These are phyloP conservation scores for Myoxocephalus aenaeus DNA, from an alignment of 2,797 vertebrate species.

Conservation along the genomic window DNA sequence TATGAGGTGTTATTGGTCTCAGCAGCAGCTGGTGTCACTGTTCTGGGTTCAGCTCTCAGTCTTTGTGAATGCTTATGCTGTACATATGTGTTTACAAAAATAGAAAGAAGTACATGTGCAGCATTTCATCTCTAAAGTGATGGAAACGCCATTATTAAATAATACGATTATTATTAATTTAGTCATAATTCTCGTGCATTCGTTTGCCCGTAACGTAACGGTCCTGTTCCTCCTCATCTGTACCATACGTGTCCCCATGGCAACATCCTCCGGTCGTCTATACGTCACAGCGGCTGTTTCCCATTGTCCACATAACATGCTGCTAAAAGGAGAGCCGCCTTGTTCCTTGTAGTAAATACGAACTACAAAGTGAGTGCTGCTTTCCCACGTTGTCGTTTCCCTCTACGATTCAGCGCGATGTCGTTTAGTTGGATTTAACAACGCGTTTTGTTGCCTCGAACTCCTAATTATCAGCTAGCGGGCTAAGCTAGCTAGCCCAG, in stretches of 20 bases:
- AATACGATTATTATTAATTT: not conserved
- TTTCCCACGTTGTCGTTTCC: slow-evolving; percentile 19
- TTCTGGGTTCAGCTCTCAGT: not conserved
- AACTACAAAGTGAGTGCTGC: slow-evolving; percentile 80
- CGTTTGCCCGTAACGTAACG: not conserved
- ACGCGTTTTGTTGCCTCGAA: not conserved
- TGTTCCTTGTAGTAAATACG: slow-evolving; percentile 63
- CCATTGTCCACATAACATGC: slow-evolving; percentile 73
- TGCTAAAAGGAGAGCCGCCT: slow-evolving; percentile 58
- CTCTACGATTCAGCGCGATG: not conserved
- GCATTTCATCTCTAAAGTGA: not conserved
- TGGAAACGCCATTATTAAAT: not conserved
- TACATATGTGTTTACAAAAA: not conserved
- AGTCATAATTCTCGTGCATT: not conserved
- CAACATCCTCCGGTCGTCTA: slow-evolving; percentile 60
- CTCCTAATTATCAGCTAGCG: slow-evolving; percentile 25
- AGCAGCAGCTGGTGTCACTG: not conserved
- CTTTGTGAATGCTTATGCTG: not conserved
- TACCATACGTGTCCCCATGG: slow-evolving; percentile 65
- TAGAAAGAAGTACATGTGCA: not conserved
- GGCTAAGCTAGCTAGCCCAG: slow-evolving; percentile 44
- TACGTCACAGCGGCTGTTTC: slow-evolving; percentile 66
- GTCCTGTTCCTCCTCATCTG: slow-evolving; percentile 1
- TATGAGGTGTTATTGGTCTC: not conserved
- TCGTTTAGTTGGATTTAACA: not conserved